Base-by-base conservation (phyloP, 1,140 invertebrate species). In the Penaeus indicus region DNA sequence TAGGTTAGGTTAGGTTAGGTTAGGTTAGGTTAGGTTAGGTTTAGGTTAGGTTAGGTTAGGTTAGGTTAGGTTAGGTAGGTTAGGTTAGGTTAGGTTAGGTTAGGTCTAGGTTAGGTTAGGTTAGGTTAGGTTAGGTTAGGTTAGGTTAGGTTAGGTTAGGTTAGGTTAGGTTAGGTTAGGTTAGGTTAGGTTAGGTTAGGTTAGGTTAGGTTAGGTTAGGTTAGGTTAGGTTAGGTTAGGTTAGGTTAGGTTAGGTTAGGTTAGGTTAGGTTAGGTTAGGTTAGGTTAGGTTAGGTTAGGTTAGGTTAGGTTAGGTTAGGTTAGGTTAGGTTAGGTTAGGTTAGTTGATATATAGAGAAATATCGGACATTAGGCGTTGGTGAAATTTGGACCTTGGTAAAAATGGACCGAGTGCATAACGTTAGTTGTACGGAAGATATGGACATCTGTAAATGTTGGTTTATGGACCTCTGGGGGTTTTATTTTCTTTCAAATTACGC, bases 91-190 rank as follows among this genome's bases (percentile, higher is more conserved):
- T n/a, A n/a, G n/a, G n/a, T n/a, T n/a, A n/a, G n/a, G n/a, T n/a
- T n/a, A n/a, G n/a, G n/a, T n/a, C n/a, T n/a, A n/a, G n/a, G n/a
- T n/a, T n/a, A n/a, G n/a, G n/a, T n/a, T n/a, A 18, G n/a, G n/a
- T n/a, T n/a, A n/a, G n/a, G 63, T 64, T 64, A n/a, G 63, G 63
- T 64, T 64, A 64, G 63, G 63, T 64, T 64, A n/a, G 63, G 16
- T 64, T 64, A 64, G 63, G 63, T 64, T 64, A 64, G 63, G 63
- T 64, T 64, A 64, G 63, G 63, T 64, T 64, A 64, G 63, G 63
- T 64, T 64, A 64, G 63, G 63, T 64, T 64, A 64, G 63, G 63
- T 64, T 64, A 64, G 63, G 63, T 64, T 64, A 64, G 63, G 63
- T 64, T 64, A 64, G 63, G 63, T 64, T 64, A 64, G 63, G 63